A percentile compares a stretch with the other conserved stretches of the same genome.
These are phyloP conservation scores for Graphium colonna DNA, from an alignment of 2,888 invertebrate genomes.

Conservation along the genomic window DNA sequence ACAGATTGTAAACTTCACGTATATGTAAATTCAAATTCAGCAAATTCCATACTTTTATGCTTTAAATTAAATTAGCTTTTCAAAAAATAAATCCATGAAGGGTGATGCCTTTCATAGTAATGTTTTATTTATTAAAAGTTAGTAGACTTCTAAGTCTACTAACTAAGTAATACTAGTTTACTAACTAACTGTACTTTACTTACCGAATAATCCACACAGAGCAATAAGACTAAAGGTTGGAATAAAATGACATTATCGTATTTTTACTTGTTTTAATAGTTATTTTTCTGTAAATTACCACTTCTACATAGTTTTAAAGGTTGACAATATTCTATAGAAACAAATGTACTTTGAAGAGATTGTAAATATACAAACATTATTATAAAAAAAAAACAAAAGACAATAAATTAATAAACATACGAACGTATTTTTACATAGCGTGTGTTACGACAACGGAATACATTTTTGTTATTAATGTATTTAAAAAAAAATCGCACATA, in stretches of 20 bases:
- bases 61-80: too few species aligned
- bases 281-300: slow-evolving; percentile 20
- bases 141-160: background rate
- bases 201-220: background rate
- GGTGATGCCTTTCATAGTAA: too few species aligned
- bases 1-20: too few species aligned
- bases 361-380: background rate
- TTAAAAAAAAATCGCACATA: too few species aligned
- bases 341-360: slow-evolving; percentile 10
- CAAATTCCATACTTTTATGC: too few species aligned
- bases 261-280: slow-evolving; percentile 12
- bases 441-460: background rate
- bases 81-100: too few species aligned
- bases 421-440: too few species aligned
- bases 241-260: slow-evolving; percentile 9
- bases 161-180: too few species aligned
- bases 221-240: background rate
- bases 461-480: too few species aligned
- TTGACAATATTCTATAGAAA: slow-evolving; percentile 23
- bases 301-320: slow-evolving; percentile 14
- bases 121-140: background rate
- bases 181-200: too few species aligned
- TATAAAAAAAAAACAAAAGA: background rate
- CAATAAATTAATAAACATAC: too few species aligned
- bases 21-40: background rate